phyloP scores from a whole-genome alignment of 2,797 vertebrate genomes.

The Spheniscus humboldti region DNA sequence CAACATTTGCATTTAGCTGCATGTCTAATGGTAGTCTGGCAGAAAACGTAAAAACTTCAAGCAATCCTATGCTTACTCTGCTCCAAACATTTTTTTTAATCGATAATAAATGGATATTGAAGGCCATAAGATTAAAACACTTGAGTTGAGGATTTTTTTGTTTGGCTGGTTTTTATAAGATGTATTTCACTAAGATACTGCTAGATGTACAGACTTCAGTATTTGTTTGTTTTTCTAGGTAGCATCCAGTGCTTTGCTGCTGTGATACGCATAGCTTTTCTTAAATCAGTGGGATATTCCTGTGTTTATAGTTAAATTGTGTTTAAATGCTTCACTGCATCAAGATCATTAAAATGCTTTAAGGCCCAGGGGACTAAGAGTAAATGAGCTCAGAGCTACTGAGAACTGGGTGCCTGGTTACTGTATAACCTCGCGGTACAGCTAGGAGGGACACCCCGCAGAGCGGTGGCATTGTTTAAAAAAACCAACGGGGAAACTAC shows the following conservation, averaged over 20 bases:
- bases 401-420: background rate
- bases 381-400: background rate
- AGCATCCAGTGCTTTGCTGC: background rate
- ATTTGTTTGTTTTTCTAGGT: background rate
- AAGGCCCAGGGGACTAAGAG: background rate
- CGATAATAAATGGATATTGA: background rate
- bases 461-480: background rate
- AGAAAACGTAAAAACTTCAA: background rate
- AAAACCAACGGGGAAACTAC: background rate
- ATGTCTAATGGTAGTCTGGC: background rate
- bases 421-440: accelerated
- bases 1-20: background rate
- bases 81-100: background rate
- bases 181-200: background rate
- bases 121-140: background rate
- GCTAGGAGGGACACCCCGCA: background rate
- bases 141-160: background rate
- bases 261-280: background rate
- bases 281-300: background rate
- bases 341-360: background rate
- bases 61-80: background rate
- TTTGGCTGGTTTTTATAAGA: background rate
- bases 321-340: background rate
- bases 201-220: background rate
- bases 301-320: background rate